These are phyloP conservation scores for Neotragus moschatus DNA, from an alignment of 2,113 vertebrate genomes.

Conservation along the genomic window DNA sequence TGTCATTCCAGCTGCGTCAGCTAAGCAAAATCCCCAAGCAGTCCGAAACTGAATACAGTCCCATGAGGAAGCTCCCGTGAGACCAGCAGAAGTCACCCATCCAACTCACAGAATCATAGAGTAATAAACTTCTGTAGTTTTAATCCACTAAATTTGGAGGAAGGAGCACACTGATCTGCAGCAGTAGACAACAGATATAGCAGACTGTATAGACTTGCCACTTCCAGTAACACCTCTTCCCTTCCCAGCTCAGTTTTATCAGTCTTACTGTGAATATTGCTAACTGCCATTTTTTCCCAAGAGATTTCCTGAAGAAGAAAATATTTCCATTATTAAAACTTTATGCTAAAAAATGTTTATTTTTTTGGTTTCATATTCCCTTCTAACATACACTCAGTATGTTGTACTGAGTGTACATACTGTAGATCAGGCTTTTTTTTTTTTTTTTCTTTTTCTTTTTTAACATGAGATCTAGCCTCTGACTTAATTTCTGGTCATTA, in stretches of 20 bases:
- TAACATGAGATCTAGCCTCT: neutral
- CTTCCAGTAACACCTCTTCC: neutral
- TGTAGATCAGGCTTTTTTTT: neutral
- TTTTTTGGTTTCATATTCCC: neutral
- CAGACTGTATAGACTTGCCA: neutral
- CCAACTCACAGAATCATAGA: neutral
- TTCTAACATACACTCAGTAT: neutral
- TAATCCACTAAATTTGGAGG: neutral
- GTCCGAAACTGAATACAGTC: fast-evolving
- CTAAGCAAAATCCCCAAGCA: neutral
- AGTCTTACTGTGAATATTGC: neutral
- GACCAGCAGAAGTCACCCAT: neutral
- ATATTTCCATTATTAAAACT: neutral
- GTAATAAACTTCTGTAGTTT: neutral
- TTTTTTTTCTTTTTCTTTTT: neutral
- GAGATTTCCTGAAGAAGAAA: neutral
- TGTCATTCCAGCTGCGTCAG: neutral
- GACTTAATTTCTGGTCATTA: neutral
- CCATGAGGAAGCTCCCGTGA: neutral
- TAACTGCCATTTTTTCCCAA: neutral
- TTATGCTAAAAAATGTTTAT: neutral
- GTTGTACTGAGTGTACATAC: neutral
- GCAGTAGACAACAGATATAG: neutral
- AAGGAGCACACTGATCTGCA: neutral
- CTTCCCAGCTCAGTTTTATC: neutral